A percentile compares a stretch with the other conserved stretches of the same genome.
Evolutionary conservation across 2,888 invertebrate genomes (phyloP).

Genomic region (Tolmerus cingulatus): DNA sequence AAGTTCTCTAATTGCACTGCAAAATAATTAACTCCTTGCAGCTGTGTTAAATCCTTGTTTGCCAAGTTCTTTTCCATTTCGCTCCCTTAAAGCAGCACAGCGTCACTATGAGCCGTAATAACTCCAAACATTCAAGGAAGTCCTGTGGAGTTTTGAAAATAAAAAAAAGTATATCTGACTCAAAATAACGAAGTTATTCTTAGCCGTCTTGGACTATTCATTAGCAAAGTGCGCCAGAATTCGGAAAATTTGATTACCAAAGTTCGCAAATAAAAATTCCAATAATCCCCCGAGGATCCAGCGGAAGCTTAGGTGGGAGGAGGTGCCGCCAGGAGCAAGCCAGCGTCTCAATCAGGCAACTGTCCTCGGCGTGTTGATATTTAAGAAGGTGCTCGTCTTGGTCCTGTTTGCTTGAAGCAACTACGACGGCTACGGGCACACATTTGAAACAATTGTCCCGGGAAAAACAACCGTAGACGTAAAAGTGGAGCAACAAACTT

Average conservation of each 20-base stretch:
- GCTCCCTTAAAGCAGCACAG: not conserved
- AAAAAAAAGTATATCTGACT: not conserved
- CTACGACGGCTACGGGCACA: not conserved
- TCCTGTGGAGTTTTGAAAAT: not conserved
- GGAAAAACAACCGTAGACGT: not conserved
- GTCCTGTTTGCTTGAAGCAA: not conserved
- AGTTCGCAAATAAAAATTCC: slow-evolving; percentile 29
- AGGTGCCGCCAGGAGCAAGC: not conserved
- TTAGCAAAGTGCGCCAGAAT: not conserved
- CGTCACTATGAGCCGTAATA: not conserved
- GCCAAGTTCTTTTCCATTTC: not conserved
- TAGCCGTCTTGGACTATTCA: not conserved
- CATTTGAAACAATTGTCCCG: slow-evolving; percentile 30
- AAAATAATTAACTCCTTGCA: slow-evolving; percentile 12
- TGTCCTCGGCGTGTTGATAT: not conserved
- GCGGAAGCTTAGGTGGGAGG: not conserved
- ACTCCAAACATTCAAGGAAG: not conserved
- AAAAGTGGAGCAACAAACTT: slow-evolving; percentile 33
- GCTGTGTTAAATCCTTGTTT: not conserved
- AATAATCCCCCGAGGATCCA: not conserved
- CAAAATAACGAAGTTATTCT: not conserved
- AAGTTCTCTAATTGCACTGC: slow-evolving; percentile 19
- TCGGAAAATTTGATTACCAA: slow-evolving; percentile 25
- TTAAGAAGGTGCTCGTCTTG: not conserved
- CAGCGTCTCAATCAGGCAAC: slow-evolving; percentile 20